Base-by-base conservation (phyloP, 1,140 invertebrate genomes). In the Meloidogyne exigua region DNA sequence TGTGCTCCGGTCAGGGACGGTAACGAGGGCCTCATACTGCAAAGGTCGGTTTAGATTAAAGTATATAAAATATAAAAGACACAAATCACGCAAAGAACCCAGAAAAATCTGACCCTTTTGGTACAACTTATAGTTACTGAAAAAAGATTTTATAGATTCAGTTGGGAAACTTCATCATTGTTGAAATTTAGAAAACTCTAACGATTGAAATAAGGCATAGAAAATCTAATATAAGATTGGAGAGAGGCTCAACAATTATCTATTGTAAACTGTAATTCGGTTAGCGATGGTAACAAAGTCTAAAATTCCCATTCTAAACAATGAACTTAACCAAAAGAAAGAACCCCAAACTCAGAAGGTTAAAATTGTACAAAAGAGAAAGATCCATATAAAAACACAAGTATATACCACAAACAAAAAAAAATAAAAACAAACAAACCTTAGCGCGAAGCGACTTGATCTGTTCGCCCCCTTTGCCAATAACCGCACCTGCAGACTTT, bases 391-490 rank as follows among this genome's bases (percentile, higher is more conserved):
- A 57, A 11, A 75, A 75, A 75, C 49, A 42, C 18, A 23, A 75
- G 25, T 39, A 39, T 39, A n/a, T n/a, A n/a, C n/a, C 74, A 44
- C 71, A 49, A 36, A 42, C 36, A 57, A 36, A 18, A 23, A 75
- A n/a, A 80, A 77, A 49, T 13, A 25, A 2, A 12, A 80, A 62
- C n/a, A 32, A 21, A 77, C 76, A 49, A 81, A 86, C 85, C 79
- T 87, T 81, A n/a, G 81, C 77, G 39, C 85, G 81, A 13, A 87
- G 75, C 15, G 84, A 68, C 63, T 98, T 98, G 88, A 99, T 97
- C 90, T 97, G 96, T 81, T 92, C 91, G 62, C 96, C 96, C 78
- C 92, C 93, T 89, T 95, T 95, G 64, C 96, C 96, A 88, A 98
- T 99, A 84, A 99, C 93, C 88, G 95, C 97, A 67, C 96, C 96